Base-by-base conservation (phyloP, 2,888 invertebrate species). In the Sphaerophoria taeniata region DNA sequence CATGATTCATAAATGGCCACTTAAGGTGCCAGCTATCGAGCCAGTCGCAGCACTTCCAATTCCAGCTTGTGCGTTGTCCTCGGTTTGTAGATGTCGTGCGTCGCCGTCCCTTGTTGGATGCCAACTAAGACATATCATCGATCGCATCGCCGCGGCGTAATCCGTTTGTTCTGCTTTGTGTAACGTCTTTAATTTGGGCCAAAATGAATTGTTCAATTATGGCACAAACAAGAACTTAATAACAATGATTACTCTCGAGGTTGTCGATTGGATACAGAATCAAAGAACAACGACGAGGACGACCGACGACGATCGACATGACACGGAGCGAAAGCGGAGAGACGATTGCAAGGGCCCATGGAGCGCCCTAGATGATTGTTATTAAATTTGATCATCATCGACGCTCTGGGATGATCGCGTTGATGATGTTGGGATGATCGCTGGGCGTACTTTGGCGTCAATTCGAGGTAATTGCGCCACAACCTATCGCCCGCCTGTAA, bases 141-240 rank as follows among this genome's bases (percentile, higher is more conserved):
- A 72, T 74, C 83, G 74, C 14, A 58, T 58, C 56, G 56, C 34
- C 24, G n/a, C 24, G 24, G 24, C 24, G 83, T 55, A 69, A 49
- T 31, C 60, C 78, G 82, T 83, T 83, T 77, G 82, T 83, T 83
- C 78, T 78, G 77, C 45, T 58, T 53, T 61, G 71, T 74, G 67
- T 74, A 72, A 73, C 73, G 76, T 85, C 76, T 63, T 85, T 70
- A 85, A 85, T 87, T 87, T 85, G 85, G 81, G 24, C 81, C 81
- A 81, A 80, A 88, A 88, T 88, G 88, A 88, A 88, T 88, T 88
- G 88, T 88, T 88, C 88, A 88, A 88, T 88, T 88, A 88, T 88
- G 87, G 83, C 88, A 88, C 88, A 88, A 88, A 87, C 88, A 88
- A 87, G 87, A 88, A 87, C 85, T 88, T 88, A 88, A 88, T 88